A percentile compares a stretch with the other conserved stretches of the same genome.
Evolutionary conservation across 2,797 vertebrate genomes (phyloP).

Genomic region (Gymnothorax javanicus): DNA sequence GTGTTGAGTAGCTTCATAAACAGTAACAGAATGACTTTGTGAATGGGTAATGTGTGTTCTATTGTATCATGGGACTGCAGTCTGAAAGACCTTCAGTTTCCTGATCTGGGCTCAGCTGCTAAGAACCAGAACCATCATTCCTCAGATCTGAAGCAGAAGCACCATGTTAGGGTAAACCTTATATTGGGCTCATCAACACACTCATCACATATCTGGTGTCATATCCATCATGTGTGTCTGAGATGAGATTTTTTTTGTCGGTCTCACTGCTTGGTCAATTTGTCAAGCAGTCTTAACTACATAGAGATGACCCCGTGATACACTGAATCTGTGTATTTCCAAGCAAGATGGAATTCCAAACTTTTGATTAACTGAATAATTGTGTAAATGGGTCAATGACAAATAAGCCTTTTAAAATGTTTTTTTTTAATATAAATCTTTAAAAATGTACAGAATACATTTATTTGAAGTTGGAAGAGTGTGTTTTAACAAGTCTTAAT

Average conservation of each 20-base stretch:
- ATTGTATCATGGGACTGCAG: slow-evolving; percentile 32
- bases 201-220: not conserved
- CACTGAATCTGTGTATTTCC: not conserved
- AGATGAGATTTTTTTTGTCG: not conserved
- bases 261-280: not conserved
- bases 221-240: not conserved
- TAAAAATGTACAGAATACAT: no score
- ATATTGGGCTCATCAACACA: not conserved
- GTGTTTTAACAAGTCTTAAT: no score
- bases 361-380: not conserved
- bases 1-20: not conserved
- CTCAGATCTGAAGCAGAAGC: slow-evolving; percentile 16
- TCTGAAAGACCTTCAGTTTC: slow-evolving; percentile 22
- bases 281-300: not conserved
- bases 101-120: slow-evolving; percentile 15
- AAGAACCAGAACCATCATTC: not conserved
- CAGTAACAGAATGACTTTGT: not conserved
- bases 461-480: no score
- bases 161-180: slow-evolving; percentile 38
- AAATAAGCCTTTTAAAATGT: no score
- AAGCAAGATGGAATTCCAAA: not conserved
- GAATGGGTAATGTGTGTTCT: not conserved
- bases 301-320: not conserved
- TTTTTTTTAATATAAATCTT: no score
- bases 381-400: not conserved